These are phyloP conservation scores for Eretmocerus hayati DNA, from an alignment of 2,888 invertebrate species.

Conservation along the genomic window DNA sequence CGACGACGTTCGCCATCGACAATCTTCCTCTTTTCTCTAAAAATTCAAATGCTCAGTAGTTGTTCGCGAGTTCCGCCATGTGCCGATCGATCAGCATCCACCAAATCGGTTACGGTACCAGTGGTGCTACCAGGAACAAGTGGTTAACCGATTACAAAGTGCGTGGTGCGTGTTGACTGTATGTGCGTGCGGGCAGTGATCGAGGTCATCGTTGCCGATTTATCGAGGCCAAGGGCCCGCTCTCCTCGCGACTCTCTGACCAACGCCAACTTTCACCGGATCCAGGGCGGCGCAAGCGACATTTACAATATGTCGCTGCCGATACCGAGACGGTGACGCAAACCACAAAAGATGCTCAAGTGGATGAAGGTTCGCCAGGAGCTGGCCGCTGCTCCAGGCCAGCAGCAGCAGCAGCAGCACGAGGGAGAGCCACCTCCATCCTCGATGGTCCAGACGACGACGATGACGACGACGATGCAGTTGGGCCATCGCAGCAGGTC, in stretches of 20 bases:
- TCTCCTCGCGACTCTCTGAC: constrained; percentile 7
- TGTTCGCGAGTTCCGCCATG: too few relatives aligned
- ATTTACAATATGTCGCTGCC: too few relatives aligned
- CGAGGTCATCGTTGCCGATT: neutral
- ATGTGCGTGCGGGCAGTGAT: neutral
- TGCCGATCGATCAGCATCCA: too few relatives aligned
- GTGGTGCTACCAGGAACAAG: too few relatives aligned
- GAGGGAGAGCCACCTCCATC: constrained; percentile 2
- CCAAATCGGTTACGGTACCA: too few relatives aligned
- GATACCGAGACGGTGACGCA: neutral
- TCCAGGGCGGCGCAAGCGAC: neutral
- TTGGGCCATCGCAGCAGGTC: too few relatives aligned
- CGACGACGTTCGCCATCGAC: neutral
- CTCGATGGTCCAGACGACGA: constrained; percentile 10
- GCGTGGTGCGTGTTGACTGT: too few relatives aligned
- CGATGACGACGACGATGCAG: constrained; percentile 22
- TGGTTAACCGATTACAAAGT: too few relatives aligned
- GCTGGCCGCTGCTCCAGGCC: constrained; percentile 15
- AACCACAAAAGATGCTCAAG: constrained; percentile 38
- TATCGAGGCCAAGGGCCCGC: constrained; percentile 20
- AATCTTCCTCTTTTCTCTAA: too few relatives aligned
- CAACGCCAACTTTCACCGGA: neutral
- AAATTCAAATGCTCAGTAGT: too few relatives aligned
- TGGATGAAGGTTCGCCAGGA: constrained; percentile 45
- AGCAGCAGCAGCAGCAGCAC: constrained; percentile 16